A percentile compares a stretch with the other conserved stretches of the same genome.
phyloP scores from a whole-genome alignment of 1,140 invertebrate genomes.

The Aphis craccivora region DNA sequence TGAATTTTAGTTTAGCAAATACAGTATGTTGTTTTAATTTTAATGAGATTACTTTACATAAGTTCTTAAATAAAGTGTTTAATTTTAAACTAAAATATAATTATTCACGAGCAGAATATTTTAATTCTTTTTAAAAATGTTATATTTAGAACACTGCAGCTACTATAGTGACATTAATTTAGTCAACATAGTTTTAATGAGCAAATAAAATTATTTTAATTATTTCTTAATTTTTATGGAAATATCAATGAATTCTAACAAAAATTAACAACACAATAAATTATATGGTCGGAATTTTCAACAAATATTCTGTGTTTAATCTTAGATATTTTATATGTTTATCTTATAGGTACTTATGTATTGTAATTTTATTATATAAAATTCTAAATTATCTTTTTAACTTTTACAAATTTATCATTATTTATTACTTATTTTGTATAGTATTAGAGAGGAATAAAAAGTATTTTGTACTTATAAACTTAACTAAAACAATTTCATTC shows the following conservation, averaged over 20 bases:
- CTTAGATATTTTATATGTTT: not conserved
- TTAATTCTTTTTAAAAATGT: not conserved
- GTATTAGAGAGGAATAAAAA: not conserved
- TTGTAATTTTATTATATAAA: not conserved
- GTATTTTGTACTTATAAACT: not conserved
- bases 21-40: slow-evolving; percentile 25
- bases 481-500: not conserved
- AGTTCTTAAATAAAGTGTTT: slow-evolving; percentile 24
- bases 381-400: not conserved
- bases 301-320: not conserved
- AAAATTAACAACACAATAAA: no score
- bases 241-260: not conserved
- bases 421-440: no score
- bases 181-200: not conserved
- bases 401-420: not conserved
- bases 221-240: not conserved
- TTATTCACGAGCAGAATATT: not conserved
- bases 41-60: slow-evolving; percentile 38
- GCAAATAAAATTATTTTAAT: not conserved
- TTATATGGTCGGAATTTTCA: no score
- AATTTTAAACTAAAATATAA: slow-evolving; percentile 25
- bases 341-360: no score
- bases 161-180: not conserved
- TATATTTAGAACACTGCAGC: not conserved
- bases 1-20: not conserved